phyloP scores from a whole-genome alignment of 1,140 invertebrate genomes.

The Drosophila simulans region DNA sequence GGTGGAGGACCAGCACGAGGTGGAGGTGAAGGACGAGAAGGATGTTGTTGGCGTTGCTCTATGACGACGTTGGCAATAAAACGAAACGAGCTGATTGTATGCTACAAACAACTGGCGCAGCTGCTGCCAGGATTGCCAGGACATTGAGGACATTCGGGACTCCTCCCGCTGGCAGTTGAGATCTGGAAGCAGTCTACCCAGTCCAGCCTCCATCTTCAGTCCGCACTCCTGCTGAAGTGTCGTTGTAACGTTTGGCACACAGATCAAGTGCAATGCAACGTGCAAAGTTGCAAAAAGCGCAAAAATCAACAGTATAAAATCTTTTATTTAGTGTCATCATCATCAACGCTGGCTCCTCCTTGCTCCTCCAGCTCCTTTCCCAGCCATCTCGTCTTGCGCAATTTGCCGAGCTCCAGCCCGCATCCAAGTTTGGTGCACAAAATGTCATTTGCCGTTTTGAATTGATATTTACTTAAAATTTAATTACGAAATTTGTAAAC shows the following conservation, averaged over 20 bases:
- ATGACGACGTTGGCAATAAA: constrained; percentile 78
- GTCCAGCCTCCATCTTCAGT: constrained; percentile 13
- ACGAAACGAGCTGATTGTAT: constrained; percentile 82
- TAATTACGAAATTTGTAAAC: constrained; percentile 74
- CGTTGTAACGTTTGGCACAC: constrained; percentile 80
- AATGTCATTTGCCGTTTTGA: constrained; percentile 58
- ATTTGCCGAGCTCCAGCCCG: constrained; percentile 43
- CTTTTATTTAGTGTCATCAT: constrained; percentile 83
- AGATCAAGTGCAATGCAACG: constrained; percentile 83
- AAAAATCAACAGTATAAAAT: constrained; percentile 83
- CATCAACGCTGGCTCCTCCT: constrained; percentile 33
- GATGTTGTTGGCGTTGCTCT: constrained; percentile 30
- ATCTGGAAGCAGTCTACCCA: background rate
- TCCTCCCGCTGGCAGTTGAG: constrained; percentile 5
- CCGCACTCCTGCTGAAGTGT: constrained; percentile 63
- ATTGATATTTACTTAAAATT: constrained; percentile 73
- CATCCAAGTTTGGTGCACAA: constrained; percentile 26
- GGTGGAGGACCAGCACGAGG: constrained; percentile 27
- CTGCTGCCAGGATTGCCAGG: constrained; percentile 26
- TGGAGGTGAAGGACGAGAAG: background rate
- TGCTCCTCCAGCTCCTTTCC: constrained; percentile 8
- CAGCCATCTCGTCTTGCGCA: constrained; percentile 26
- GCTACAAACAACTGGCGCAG: constrained; percentile 77
- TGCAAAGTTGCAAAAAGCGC: constrained; percentile 82
- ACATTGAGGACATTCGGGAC: constrained; percentile 9